Evolutionary conservation across 2,888 invertebrate species (phyloP), one percentile per base, ranked within the genome.

Genomic region (Lasioglossum morio): DNA sequence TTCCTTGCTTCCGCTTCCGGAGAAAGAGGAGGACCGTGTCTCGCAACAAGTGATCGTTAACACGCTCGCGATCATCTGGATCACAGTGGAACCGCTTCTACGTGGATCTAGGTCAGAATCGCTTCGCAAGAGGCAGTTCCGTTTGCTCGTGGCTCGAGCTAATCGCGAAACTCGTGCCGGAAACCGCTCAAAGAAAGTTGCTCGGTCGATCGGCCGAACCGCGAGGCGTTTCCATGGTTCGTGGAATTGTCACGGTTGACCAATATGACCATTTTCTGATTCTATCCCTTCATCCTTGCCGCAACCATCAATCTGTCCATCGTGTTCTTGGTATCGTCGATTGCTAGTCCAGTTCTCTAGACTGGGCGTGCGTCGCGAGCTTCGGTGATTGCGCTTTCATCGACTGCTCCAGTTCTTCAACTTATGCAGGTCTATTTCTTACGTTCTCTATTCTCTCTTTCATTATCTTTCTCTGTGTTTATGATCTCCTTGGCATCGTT

Each of bases 11-110:
- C 72, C 76, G 66, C 76, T 81, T 46, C 72, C 66, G 34, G 30
- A 46, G 69, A 70, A 66, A 74, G 60, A 60, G 16, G 37, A 40
- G 69, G 69, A 19, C 69, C 19, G 72, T 80, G 81, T 53, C 72
- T 77, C 48, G 81, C 81, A 84, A 84, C 83, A 84, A 81, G 83
- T 83, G 83, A 77, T 83, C 72, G 81, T 83, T 81, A 83, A 83
- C 81, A 66, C 83, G 53, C 53, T 72, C 81, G 72, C 83, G 76
- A 81, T 76, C 83, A 81, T 83, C 76, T 83, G 72, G 83, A 81
- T 81, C 83, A 69, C 37, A 30, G 76, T 53, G 34, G 46, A 23
- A 72, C 72, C 30, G 48, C 63, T 30, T 14, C 34, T 19, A 16
- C 66, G 66, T 66, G 16, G 16, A 66, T 66, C 30, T 66, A 16